Evolutionary conservation across 2,113 vertebrate species (phyloP).

Genomic region (Macaca nemestrina): DNA sequence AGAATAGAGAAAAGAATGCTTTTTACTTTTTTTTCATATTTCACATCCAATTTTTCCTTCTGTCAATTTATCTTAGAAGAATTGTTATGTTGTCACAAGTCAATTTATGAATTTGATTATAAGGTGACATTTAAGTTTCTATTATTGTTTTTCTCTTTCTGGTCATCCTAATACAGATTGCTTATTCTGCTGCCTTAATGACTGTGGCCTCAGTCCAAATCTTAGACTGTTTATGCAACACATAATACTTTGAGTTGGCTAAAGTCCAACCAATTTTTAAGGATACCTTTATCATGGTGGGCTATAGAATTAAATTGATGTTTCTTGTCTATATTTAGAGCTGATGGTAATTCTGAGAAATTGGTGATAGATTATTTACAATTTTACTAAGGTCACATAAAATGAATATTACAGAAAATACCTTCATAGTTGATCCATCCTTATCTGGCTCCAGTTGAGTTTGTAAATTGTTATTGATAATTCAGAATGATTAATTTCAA

Average conservation of each 20-base stretch:
- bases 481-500: slow-evolving; percentile 34
- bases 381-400: neutral
- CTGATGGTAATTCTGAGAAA: neutral
- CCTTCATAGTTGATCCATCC: neutral
- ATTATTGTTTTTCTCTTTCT: slow-evolving; percentile 27
- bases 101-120: neutral
- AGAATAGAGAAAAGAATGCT: neutral
- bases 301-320: neutral
- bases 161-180: neutral
- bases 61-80: neutral
- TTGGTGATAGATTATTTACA: neutral
- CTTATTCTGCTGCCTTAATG: neutral
- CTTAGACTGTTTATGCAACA: neutral
- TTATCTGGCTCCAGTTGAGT: neutral
- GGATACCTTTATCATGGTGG: neutral
- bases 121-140: neutral
- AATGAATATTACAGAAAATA: neutral
- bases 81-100: neutral
- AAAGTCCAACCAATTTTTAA: neutral
- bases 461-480: neutral
- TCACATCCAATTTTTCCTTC: neutral
- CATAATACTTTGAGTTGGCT: neutral
- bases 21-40: neutral
- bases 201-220: neutral
- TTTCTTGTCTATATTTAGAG: neutral